phyloP scores from a whole-genome alignment of 2,797 vertebrate species.

The Sebastes umbrosus region DNA sequence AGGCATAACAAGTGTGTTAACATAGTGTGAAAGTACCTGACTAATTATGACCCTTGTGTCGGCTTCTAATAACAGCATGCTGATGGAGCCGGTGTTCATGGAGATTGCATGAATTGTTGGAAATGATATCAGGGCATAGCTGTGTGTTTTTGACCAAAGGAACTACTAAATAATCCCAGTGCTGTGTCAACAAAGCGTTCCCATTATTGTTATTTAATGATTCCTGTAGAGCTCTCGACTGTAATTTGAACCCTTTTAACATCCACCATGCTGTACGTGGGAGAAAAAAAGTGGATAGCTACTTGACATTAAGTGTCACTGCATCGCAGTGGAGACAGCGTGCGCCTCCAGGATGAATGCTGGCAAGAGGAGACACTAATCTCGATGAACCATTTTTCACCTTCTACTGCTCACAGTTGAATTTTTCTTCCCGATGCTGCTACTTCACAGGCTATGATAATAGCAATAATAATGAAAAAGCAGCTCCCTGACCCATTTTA shows the following conservation, averaged over 20 bases:
- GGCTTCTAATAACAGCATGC: slow-evolving; percentile 57
- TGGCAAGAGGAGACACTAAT: slow-evolving; percentile 44
- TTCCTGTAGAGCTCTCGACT: slow-evolving; percentile 38
- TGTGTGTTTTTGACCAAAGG: slow-evolving; percentile 37
- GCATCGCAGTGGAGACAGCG: slow-evolving; percentile 44
- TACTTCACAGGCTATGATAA: slow-evolving; percentile 70
- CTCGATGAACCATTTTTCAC: slow-evolving; percentile 44
- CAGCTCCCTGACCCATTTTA: slow-evolving; percentile 81
- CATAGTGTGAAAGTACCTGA: slow-evolving; percentile 62
- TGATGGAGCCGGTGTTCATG: slow-evolving; percentile 72
- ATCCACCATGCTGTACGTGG: slow-evolving; percentile 9
- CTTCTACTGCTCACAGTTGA: slow-evolving; percentile 28
- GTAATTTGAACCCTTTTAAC: slow-evolving; percentile 45
- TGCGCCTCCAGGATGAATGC: slow-evolving; percentile 47
- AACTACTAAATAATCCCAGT: slow-evolving; percentile 41
- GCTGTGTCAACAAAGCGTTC: slow-evolving; percentile 64
- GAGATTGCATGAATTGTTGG: slow-evolving; percentile 67
- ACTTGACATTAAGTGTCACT: slow-evolving; percentile 53
- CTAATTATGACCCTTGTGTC: slow-evolving; percentile 54
- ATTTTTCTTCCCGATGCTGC: slow-evolving; percentile 54
- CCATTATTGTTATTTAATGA: slow-evolving; percentile 51
- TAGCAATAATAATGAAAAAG: slow-evolving; percentile 78
- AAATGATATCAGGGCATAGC: slow-evolving; percentile 47
- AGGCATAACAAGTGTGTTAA: slow-evolving; percentile 76
- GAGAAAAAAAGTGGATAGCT: slow-evolving; percentile 25